These are phyloP conservation scores for Apodemia mormo DNA, from an alignment of 2,888 invertebrate species.

Conservation along the genomic window DNA sequence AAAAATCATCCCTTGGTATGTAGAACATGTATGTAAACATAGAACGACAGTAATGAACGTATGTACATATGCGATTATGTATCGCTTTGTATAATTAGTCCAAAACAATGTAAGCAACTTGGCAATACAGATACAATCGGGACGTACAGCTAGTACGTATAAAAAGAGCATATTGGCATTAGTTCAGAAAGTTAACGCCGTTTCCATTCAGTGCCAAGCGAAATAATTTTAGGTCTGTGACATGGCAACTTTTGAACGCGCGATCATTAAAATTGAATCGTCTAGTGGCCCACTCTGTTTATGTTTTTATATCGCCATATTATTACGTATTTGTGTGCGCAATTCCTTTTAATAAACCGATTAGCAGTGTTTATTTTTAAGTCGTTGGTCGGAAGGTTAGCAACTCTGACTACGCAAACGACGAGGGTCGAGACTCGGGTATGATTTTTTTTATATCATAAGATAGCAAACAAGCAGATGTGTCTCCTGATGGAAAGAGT, in stretches of 20 bases:
- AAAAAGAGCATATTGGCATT: slow-evolving; percentile 52
- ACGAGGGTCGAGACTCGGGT: too few species aligned
- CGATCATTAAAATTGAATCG: slow-evolving; percentile 45
- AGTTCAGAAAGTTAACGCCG: slow-evolving; percentile 70
- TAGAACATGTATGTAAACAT: too few species aligned
- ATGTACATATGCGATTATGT: background rate
- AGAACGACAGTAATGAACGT: background rate
- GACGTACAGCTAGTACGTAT: slow-evolving; percentile 20
- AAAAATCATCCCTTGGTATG: too few species aligned
- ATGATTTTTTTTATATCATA: too few species aligned
- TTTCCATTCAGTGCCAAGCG: slow-evolving; percentile 70
- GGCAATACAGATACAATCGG: slow-evolving; percentile 13
- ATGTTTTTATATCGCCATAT: slow-evolving; percentile 2
- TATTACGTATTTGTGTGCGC: slow-evolving; percentile 1
- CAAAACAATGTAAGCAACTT: background rate
- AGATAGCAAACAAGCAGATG: too few species aligned
- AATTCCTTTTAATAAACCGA: background rate
- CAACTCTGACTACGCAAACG: too few species aligned
- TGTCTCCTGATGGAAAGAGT: too few species aligned
- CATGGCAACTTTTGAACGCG: slow-evolving; percentile 53
- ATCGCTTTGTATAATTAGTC: background rate
- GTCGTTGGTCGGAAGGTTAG: too few species aligned
- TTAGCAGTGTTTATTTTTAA: background rate
- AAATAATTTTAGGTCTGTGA: slow-evolving; percentile 72
- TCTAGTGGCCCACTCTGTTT: background rate